phyloP scores from a whole-genome alignment of 1,140 invertebrate species.

The Anoplolepis gracilipes region DNA sequence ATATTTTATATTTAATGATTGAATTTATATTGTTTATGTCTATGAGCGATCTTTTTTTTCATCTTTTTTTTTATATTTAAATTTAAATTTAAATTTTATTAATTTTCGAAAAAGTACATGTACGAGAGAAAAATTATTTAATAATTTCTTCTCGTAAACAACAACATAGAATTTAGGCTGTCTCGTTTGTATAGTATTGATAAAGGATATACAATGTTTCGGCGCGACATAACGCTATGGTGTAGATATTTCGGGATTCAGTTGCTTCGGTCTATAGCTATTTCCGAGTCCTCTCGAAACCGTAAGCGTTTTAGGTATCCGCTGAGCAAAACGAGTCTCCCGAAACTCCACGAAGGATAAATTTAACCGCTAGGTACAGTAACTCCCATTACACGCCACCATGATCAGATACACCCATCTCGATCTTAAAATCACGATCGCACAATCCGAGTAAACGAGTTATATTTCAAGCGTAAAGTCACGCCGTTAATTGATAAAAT shows the following conservation, averaged over 20 bases:
- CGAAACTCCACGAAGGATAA: conserved; percentile 75
- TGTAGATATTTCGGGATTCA: conserved; percentile 71
- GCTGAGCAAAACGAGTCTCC: conserved; percentile 70
- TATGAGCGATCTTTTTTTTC: neutral
- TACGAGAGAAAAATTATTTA: neutral
- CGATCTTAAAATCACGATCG: conserved; percentile 6
- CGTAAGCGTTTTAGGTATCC: conserved; percentile 74
- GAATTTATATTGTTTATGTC: neutral
- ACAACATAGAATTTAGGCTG: neutral
- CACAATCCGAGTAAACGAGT: neutral
- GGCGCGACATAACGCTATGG: conserved; percentile 61
- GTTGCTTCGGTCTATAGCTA: conserved; percentile 73
- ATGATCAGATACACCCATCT: conserved; percentile 53
- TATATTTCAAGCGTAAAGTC: neutral
- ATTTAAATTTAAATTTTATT: no score
- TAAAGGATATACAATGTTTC: conserved; percentile 13
- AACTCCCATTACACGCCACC: conserved; percentile 60
- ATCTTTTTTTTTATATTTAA: no score
- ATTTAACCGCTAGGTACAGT: conserved; percentile 73
- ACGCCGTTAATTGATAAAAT: neutral
- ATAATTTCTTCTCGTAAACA: neutral
- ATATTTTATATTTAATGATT: no score
- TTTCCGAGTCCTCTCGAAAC: conserved; percentile 77
- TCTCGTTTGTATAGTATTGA: neutral
- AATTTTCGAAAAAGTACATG: no score